Evolutionary conservation across 2,113 vertebrate genomes (phyloP).

Genomic region (Caloenas nicobarica): DNA sequence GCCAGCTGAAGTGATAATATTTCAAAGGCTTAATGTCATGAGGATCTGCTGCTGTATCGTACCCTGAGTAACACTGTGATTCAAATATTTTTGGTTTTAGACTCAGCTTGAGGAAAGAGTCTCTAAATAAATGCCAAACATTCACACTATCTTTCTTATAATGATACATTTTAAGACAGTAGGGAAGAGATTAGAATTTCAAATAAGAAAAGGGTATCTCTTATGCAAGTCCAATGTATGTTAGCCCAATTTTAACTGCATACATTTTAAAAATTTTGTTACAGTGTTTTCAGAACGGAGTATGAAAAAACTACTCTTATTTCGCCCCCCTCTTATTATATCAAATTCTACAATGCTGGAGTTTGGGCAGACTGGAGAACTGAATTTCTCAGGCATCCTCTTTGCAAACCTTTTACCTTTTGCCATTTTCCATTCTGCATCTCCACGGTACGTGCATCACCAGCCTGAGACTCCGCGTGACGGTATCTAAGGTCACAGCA

Average conservation of each 20-base stretch:
- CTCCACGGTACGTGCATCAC: not conserved
- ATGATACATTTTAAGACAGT: not conserved
- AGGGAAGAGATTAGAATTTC: slow-evolving; percentile 14
- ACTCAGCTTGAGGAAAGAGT: not conserved
- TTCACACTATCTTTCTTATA: not conserved
- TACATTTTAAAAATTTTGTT: not conserved
- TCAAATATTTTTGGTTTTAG: not conserved
- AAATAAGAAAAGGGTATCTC: not conserved
- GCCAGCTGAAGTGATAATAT: not conserved
- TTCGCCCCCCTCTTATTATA: accelerated
- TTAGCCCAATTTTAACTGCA: not conserved
- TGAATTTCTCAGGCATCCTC: not conserved
- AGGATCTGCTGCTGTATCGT: not conserved
- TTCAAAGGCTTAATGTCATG: not conserved
- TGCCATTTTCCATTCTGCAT: not conserved
- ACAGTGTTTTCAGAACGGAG: not conserved
- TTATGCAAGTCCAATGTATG: not conserved
- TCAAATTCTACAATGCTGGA: not conserved
- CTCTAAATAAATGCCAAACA: not conserved
- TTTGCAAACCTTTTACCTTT: not conserved
- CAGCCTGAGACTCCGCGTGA: not conserved
- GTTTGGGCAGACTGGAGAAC: not conserved
- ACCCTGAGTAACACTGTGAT: not conserved
- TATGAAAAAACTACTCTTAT: not conserved
- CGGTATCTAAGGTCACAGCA: not conserved